Base-by-base conservation (phyloP, 2,797 vertebrate species). In the Cebuella pygmaea region DNA sequence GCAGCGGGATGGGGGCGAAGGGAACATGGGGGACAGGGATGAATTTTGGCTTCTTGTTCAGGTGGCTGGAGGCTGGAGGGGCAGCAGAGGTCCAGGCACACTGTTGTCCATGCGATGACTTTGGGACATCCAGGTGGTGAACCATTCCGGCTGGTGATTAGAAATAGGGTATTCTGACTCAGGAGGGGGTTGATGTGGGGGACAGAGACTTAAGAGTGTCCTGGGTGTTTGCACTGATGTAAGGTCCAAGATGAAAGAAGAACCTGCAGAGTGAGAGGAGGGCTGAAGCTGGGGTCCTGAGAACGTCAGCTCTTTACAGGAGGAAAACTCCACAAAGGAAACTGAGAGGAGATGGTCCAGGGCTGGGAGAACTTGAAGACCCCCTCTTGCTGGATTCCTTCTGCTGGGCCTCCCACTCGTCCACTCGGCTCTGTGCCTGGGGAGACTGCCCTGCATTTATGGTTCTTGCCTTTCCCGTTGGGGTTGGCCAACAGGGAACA, bases 221-320 rank as follows among this genome's bases (percentile, higher is more conserved):
- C 67, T 67, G 15, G 0, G 36, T 27, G 17, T 19, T 17, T 9
- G 24, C 9, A 64, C 27, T 39, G n/a, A 64, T 26, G 61, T 64
- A 44, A 87, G 24, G 33, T 39, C 14, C n/a, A 52, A 15, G 26
- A 67, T 20, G 14, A 8, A 26, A 30, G 10, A 9, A 64, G 46
- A 20, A 9, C 5, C 0, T 2, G 3, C 4, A 9, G 36, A 33
- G n/a, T 0, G 0, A 57, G 3, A 7, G 48, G 0, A 33, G 12
- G n/a, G n/a, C 4, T 5, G 55, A 59, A 26, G 55, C 4, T 36
- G 76, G 33, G 17, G 3, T 67, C 30, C 57, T 3, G 9, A 61
- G 50, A 33, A 59, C 36, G 1, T 30, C 7, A 30, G 57, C 14
- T 2, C 33, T 17, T 30, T n/a, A 1, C 1, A 50, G 30, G 27